Evolutionary conservation across 2,113 vertebrate species (phyloP), one percentile per base, ranked within the genome.

Genomic region (Paedocypris sp.): DNA sequence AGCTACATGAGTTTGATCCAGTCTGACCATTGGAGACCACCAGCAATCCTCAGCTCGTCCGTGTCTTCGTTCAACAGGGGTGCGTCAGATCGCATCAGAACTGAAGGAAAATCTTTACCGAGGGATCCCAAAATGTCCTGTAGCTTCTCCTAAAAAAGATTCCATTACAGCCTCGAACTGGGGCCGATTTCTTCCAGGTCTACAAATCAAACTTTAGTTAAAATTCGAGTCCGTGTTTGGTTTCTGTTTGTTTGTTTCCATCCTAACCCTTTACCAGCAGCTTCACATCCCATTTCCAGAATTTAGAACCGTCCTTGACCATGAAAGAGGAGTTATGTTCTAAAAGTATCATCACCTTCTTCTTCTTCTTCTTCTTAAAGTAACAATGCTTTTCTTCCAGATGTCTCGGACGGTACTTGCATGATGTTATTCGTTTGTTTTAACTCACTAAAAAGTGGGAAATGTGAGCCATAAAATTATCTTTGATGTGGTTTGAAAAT

Each of bases 101-200:
- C 23, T 75, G 73, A 76, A 77, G 63, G 47, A 49, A 64, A 73
- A 59, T 71, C 75, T 80, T 84, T 86, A 85, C 84, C 83, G 50
- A 72, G 71, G 66, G 51, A 20, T 49, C 71, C 69, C 74, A 68
- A 69, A 70, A 78, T 75, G 69, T 72, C 79, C 74, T 60, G 81
- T 66, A 47, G 74, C 78, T 81, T 82, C 81, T 83, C 81, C 80
- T 86, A 85, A 83, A 86, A 84, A 81, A 82, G 84, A 83, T 80
- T 86, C 82, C 84, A 84, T 82, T 82, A 83, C 82, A 72, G 84
- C 83, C 78, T 84, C 80, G 77, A 83, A 79, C 79, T 86, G 80
- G 69, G 80, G 79, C 73, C 73, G 81, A 71, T 79, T 84, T 81
- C 81, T 80, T 84, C 83, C 76, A 77, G 73, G 68, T 85, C 84